Conservation (phyloP, 2,888 invertebrate genomes). For the Ochropleura plecta region DNA sequence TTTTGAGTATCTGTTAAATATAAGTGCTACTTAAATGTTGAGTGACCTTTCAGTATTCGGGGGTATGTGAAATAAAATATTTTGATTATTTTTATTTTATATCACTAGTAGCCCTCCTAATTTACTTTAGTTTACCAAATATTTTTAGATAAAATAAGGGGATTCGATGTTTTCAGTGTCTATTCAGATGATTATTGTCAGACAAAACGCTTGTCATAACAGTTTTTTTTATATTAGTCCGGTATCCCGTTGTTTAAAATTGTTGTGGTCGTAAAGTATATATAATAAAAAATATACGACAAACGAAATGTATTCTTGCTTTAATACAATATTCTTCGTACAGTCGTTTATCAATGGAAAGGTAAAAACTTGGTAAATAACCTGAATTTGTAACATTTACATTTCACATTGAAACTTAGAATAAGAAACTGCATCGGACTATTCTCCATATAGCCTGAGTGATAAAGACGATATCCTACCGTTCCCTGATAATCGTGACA, state of each 20-base stretch:
- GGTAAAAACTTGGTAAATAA: constrained; percentile 24
- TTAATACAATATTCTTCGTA: neutral
- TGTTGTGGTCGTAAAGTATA: constrained; percentile 3
- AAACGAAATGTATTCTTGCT: neutral
- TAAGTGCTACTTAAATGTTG: no score
- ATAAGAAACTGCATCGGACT: constrained; percentile 58
- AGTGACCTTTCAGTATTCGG: no score
- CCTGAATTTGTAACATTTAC: constrained; percentile 34
- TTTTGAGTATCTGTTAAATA: no score
- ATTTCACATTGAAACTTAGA: constrained; percentile 47
- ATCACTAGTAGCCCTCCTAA: no score
- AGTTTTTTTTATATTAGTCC: neutral
- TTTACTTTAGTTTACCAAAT: neutral
- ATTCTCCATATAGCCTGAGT: constrained; percentile 61
- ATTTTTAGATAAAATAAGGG: neutral
- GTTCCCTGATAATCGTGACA: constrained; percentile 68
- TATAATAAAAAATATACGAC: constrained; percentile 1
- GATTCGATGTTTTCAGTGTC: neutral
- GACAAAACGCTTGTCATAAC: neutral
- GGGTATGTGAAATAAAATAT: no score
- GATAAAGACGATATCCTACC: constrained; percentile 60
- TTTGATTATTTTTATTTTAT: no score
- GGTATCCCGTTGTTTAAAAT: neutral
- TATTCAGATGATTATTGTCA: neutral
- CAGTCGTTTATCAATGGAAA: constrained; percentile 9